phyloP scores from a whole-genome alignment of 2,888 invertebrate species.

The Pecten maximus region DNA sequence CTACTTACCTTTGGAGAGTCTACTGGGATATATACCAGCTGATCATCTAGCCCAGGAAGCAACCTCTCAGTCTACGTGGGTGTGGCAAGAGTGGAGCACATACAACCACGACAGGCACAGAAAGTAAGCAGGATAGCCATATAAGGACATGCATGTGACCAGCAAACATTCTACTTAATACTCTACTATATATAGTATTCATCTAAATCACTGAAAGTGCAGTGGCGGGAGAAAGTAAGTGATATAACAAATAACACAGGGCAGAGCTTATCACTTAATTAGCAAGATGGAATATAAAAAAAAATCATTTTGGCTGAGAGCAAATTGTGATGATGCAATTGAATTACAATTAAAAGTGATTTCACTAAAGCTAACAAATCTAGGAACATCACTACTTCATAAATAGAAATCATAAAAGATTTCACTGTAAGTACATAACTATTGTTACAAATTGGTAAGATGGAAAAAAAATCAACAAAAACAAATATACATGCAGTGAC shows the following conservation, averaged over 20 bases:
- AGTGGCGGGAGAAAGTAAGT: neutral
- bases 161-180: neutral
- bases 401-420: neutral
- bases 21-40: neutral
- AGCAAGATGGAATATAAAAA: neutral
- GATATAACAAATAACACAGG: neutral
- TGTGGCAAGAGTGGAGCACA: neutral
- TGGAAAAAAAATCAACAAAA: neutral
- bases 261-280: too few species aligned
- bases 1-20: neutral
- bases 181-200: neutral
- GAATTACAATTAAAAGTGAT: too few species aligned
- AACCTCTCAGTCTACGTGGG: neutral
- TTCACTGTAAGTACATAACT: neutral
- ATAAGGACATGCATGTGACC: neutral
- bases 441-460: neutral
- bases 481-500: conserved; percentile 13
- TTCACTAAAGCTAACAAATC: neutral
- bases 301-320: neutral
- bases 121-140: neutral
- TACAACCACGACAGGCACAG: neutral
- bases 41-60: conserved; percentile 4
- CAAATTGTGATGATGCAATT: neutral
- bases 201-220: neutral
- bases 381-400: neutral